These are phyloP conservation scores for Halictus ligatus DNA, from an alignment of 2,888 invertebrate species.

Conservation along the genomic window DNA sequence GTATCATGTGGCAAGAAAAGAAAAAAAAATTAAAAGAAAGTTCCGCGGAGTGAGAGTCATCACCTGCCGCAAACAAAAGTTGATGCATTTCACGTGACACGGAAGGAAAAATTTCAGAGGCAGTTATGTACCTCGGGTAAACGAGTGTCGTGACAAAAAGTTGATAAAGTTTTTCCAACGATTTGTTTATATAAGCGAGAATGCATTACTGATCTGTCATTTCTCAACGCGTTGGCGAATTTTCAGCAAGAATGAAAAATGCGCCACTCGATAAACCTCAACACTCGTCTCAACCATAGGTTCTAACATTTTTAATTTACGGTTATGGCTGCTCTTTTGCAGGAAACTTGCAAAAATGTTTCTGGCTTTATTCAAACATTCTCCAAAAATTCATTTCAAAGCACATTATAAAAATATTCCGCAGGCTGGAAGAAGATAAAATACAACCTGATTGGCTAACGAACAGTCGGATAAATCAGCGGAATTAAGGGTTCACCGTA, in stretches of 20 bases:
- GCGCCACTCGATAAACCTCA: too few species aligned
- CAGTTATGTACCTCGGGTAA: not conserved
- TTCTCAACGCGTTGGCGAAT: not conserved
- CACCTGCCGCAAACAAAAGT: not conserved
- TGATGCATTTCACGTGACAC: not conserved
- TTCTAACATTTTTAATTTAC: too few species aligned
- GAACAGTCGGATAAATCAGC: not conserved
- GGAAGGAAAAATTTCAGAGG: not conserved
- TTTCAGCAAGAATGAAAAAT: not conserved
- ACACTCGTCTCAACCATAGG: too few species aligned
- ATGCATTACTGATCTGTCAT: not conserved
- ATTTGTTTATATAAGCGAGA: not conserved
- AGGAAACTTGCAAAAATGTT: not conserved
- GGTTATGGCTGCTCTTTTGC: not conserved
- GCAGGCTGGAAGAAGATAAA: not conserved
- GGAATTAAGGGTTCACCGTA: not conserved
- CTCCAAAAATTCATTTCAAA: not conserved
- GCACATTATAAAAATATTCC: not conserved
- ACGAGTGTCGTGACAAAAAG: constrained; percentile 11
- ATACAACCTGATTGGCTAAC: not conserved
- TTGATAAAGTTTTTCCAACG: constrained; percentile 3
- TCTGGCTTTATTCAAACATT: not conserved
- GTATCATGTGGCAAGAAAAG: not conserved
- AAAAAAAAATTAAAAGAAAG: not conserved
- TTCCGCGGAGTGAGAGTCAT: not conserved